phyloP scores from a whole-genome alignment of 2,888 invertebrate genomes.

The Cheilosia variabilis region DNA sequence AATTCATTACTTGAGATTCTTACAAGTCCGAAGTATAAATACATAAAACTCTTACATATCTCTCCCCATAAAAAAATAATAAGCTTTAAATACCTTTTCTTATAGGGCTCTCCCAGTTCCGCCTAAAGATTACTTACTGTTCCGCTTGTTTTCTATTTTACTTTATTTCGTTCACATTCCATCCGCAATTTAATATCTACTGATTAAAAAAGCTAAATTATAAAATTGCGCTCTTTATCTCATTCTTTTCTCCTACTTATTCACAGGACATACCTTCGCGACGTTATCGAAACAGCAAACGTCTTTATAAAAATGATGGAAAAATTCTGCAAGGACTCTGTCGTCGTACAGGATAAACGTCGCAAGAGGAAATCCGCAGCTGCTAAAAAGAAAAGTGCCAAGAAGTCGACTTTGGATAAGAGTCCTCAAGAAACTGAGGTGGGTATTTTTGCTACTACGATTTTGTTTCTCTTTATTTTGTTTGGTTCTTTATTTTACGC shows the following conservation, averaged over 20 bases:
- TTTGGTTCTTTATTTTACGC: not conserved
- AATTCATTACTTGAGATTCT: too few species aligned
- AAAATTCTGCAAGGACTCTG: conserved; percentile 86
- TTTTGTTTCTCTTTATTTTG: conserved; percentile 1
- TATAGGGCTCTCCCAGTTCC: too few species aligned
- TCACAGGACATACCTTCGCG: conserved; percentile 90
- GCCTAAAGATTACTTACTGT: not conserved
- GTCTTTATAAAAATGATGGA: conserved; percentile 96
- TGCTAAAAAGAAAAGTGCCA: conserved; percentile 72
- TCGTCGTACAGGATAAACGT: conserved; percentile 89
- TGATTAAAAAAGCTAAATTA: conserved; percentile 22
- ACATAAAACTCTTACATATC: too few species aligned
- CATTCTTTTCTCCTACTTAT: conserved; percentile 46
- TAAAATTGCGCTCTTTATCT: conserved; percentile 3
- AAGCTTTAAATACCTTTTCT: not conserved
- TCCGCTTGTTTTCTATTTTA: not conserved
- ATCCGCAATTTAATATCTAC: not conserved
- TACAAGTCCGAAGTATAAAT: too few species aligned
- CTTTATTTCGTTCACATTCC: conserved; percentile 4
- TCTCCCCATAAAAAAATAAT: too few species aligned
- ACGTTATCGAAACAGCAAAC: conserved; percentile 95
- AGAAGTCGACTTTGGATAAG: conserved; percentile 82
- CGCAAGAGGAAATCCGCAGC: conserved; percentile 77
- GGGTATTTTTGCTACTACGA: conserved; percentile 74
- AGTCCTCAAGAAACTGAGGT: conserved; percentile 81